phyloP scores from a whole-genome alignment of 2,888 invertebrate genomes.

The Marasmarcha lunaedactyla region DNA sequence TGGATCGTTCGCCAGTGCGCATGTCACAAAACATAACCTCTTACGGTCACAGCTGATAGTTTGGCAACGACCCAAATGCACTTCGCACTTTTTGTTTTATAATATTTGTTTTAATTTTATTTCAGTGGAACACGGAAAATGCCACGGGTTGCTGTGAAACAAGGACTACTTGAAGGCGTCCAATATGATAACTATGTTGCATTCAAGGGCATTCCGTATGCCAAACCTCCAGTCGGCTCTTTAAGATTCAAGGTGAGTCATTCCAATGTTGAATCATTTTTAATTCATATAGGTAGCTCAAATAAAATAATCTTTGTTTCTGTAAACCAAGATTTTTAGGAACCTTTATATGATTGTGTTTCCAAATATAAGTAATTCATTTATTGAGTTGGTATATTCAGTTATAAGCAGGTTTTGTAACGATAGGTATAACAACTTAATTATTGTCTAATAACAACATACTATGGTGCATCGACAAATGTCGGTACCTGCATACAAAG shows the following conservation, averaged over 20 bases:
- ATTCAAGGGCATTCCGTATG: constrained; percentile 72
- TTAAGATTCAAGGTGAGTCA: constrained; percentile 71
- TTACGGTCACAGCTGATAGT: constrained; percentile 7
- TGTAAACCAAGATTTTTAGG: too few species aligned
- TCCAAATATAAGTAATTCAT: too few species aligned
- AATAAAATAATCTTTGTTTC: background rate
- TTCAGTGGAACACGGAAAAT: constrained; percentile 18
- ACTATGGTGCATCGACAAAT: too few species aligned
- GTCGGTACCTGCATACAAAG: too few species aligned
- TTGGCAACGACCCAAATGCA: constrained; percentile 11
- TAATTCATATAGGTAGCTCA: constrained; percentile 18
- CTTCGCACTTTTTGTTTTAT: background rate
- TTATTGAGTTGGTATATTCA: too few species aligned
- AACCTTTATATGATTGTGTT: too few species aligned
- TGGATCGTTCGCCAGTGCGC: constrained; percentile 8
- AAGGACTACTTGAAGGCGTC: constrained; percentile 44
- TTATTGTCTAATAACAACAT: too few species aligned
- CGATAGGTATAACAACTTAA: too few species aligned
- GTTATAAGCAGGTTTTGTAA: too few species aligned
- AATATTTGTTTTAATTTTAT: background rate
- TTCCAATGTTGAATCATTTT: constrained; percentile 19
- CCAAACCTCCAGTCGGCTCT: constrained; percentile 66
- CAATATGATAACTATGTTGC: constrained; percentile 38
- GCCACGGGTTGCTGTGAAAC: constrained; percentile 33
- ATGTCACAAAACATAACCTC: constrained; percentile 3